A percentile compares a stretch with the other conserved stretches of the same genome.
These are phyloP conservation scores for Urocitellus parryii DNA, from an alignment of 2,113 vertebrate species.

Conservation along the genomic window DNA sequence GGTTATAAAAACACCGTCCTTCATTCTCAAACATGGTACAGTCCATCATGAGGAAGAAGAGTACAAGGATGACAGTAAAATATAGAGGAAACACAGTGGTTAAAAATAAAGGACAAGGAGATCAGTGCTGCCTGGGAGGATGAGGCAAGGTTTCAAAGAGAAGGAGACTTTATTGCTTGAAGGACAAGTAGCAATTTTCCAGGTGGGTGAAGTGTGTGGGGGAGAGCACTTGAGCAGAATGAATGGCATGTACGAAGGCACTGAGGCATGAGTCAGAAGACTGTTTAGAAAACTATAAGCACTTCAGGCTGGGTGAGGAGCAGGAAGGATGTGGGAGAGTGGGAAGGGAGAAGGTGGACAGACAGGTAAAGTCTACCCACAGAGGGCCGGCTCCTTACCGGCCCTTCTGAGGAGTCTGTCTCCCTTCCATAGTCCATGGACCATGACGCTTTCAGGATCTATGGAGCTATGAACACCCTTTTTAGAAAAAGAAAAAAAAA, in stretches of 20 bases:
- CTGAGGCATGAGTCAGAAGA: background rate
- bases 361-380: background rate
- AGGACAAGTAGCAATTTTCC: slow-evolving; percentile 20
- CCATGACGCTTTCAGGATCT: slow-evolving; percentile 12
- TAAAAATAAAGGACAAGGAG: background rate
- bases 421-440: background rate
- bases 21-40: background rate
- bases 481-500: background rate
- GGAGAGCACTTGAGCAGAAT: background rate
- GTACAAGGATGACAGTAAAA: background rate
- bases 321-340: background rate
- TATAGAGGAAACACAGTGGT: background rate
- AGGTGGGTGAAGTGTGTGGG: background rate
- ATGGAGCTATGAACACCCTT: background rate
- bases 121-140: background rate
- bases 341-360: background rate
- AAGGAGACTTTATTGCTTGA: background rate
- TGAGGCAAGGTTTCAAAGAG: slow-evolving; percentile 18
- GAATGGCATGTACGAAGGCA: slow-evolving; percentile 2
- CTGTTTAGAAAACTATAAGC: background rate
- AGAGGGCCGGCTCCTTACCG: background rate
- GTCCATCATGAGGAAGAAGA: background rate
- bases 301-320: background rate
- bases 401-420: background rate
- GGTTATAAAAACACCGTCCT: background rate